Evolutionary conservation across 2,888 invertebrate genomes (phyloP).

Genomic region (Dasypogon diadema): DNA sequence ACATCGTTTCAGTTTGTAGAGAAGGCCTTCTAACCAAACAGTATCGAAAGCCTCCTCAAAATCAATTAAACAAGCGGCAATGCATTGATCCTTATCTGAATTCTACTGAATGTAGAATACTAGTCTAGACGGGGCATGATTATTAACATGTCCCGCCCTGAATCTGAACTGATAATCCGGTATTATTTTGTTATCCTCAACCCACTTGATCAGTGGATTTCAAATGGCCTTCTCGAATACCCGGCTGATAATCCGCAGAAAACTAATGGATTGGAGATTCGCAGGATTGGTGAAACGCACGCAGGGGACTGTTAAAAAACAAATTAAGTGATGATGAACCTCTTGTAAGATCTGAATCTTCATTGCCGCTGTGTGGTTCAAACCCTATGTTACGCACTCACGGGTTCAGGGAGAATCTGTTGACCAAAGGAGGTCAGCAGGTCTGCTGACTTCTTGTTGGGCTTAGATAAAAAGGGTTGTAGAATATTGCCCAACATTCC

Average conservation of each 20-base stretch:
- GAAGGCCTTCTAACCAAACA: constrained; percentile 16
- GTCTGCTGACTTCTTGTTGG: no score
- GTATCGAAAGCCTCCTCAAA: constrained; percentile 43
- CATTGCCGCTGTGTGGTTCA: no score
- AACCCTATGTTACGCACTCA: no score
- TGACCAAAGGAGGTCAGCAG: no score
- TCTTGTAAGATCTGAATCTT: no score
- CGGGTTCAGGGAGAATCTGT: no score
- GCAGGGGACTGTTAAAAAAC: no score
- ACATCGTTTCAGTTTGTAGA: not conserved
- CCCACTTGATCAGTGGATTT: no score
- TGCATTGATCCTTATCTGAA: constrained; percentile 4
- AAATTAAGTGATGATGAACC: no score
- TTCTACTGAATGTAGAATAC: constrained; percentile 4
- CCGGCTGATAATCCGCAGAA: not conserved
- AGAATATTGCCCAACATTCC: no score
- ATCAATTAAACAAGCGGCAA: constrained; percentile 17
- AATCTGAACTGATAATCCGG: constrained; percentile 43
- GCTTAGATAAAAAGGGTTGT: no score
- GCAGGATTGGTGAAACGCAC: no score
- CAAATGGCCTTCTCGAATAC: not conserved
- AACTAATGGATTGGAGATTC: not conserved
- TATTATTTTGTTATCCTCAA: constrained; percentile 5
- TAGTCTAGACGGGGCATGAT: constrained; percentile 11
- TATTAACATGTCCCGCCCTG: not conserved